Evolutionary conservation across 2,888 invertebrate genomes (phyloP), one percentile per base, ranked within the genome.

Genomic region (Periphyllus acericola): DNA sequence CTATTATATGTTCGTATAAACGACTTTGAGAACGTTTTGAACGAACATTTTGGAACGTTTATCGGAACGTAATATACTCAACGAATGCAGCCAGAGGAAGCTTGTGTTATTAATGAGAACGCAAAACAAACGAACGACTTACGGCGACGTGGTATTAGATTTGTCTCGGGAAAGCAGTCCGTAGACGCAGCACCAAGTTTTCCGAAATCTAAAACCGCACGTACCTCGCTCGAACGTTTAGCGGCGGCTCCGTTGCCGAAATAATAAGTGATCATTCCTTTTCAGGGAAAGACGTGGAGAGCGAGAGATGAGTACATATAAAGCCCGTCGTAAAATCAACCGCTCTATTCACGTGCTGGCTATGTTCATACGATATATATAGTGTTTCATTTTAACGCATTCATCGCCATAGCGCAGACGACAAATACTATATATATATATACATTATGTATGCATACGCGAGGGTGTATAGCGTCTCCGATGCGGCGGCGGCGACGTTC

Each of bases 311-410:
- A 6, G 8, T 4, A 55, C 55, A 14, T 1, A 55, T 3, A 19
- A 3, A 60, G 55, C 21, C 40, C n/a, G 8, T 40, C 21, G 19
- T 29, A 25, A 83, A 83, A 83, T 74, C 83, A 74, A 83, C 72
- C 29, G 36, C 34, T 74, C 74, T 55, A 74, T 83, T 83, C 72
- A 74, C 72, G 11, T 21, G 75, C n/a, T 6, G 60, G 11, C 46
- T 36, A 36, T 6, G 3, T 5, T 6, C 11, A 11, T 46, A 46
- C 14, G n/a, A n/a, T n/a, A 14, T 60, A 46, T 46, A 8, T 3
- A 6, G 79, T 11, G 66, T 66, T 66, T 80, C 36, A 55, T 46
- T 80, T 80, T 80, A 80, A 66, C 66, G 6, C 66, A 80, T 68
- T 68, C 80, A 68, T 36, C 29, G 66, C 19, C 66, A 34, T 21